phyloP scores from a whole-genome alignment of 2,113 vertebrate genomes.

The Origma solitaria region DNA sequence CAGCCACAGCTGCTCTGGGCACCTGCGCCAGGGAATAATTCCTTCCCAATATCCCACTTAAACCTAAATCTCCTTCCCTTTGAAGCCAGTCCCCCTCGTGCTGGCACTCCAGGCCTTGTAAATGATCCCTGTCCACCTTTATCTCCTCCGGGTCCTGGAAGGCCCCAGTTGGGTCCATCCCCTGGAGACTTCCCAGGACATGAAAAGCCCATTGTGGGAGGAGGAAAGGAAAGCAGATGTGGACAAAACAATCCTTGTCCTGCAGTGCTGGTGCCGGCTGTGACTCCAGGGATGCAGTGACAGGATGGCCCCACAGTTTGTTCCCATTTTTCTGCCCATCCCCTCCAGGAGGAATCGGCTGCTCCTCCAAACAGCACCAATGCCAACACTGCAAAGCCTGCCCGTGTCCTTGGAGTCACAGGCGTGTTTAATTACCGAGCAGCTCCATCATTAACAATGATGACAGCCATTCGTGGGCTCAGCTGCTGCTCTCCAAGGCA shows the following conservation, averaged over 20 bases:
- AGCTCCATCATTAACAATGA: background rate
- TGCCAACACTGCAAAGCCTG: background rate
- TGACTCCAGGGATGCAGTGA: background rate
- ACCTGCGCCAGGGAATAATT: background rate
- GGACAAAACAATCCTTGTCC: background rate
- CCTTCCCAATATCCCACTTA: background rate
- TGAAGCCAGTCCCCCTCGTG: background rate
- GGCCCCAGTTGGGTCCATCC: background rate
- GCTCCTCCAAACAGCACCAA: background rate
- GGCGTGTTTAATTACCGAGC: too few species aligned
- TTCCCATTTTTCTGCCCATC: background rate
- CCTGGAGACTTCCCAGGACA: background rate
- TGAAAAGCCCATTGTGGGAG: background rate
- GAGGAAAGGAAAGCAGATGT: background rate
- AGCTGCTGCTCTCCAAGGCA: background rate
- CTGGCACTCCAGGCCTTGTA: background rate
- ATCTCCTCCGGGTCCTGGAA: background rate
- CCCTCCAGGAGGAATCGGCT: accelerated
- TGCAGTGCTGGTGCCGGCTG: background rate
- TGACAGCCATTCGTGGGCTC: background rate
- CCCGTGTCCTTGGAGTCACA: background rate
- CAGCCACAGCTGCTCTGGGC: background rate
- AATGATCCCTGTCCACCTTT: background rate
- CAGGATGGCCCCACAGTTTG: background rate
- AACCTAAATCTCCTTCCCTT: background rate